phyloP scores from a whole-genome alignment of 1,140 invertebrate genomes.

The Drosophila saltans region DNA sequence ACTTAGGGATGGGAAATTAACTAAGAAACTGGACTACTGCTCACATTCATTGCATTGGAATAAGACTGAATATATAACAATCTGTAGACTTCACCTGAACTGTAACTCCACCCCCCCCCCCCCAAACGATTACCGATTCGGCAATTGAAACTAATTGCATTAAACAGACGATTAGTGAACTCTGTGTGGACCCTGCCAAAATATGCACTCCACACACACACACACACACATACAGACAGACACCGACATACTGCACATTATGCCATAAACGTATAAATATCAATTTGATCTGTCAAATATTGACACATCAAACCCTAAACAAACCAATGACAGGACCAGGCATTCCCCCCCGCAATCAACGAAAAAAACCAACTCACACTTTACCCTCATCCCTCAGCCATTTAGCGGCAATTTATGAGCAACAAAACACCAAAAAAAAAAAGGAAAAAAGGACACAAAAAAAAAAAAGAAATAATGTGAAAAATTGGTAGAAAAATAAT shows the following conservation, averaged over 20 bases:
- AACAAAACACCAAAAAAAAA: slow-evolving; percentile 74
- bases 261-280: slow-evolving; percentile 76
- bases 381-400: slow-evolving; percentile 29
- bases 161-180: slow-evolving; percentile 73
- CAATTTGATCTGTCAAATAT: slow-evolving; percentile 82
- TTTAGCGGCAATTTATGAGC: slow-evolving; percentile 80
- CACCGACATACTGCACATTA: slow-evolving; percentile 38
- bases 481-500: slow-evolving; percentile 71
- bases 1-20: too few species aligned
- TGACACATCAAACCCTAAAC: slow-evolving; percentile 82
- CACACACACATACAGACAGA: not conserved
- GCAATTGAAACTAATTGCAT: slow-evolving; percentile 20
- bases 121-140: not conserved
- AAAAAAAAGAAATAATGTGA: slow-evolving; percentile 33
- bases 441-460: slow-evolving; percentile 43
- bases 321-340: slow-evolving; percentile 72
- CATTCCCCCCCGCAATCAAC: slow-evolving; percentile 5
- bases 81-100: too few species aligned
- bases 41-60: too few species aligned
- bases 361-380: not conserved
- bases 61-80: too few species aligned
- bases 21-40: too few species aligned
- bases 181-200: slow-evolving; percentile 49
- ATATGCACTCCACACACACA: slow-evolving; percentile 14
- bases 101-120: not conserved